Base-by-base conservation (phyloP, 2,113 vertebrate genomes). In the Phocoena phocoena region DNA sequence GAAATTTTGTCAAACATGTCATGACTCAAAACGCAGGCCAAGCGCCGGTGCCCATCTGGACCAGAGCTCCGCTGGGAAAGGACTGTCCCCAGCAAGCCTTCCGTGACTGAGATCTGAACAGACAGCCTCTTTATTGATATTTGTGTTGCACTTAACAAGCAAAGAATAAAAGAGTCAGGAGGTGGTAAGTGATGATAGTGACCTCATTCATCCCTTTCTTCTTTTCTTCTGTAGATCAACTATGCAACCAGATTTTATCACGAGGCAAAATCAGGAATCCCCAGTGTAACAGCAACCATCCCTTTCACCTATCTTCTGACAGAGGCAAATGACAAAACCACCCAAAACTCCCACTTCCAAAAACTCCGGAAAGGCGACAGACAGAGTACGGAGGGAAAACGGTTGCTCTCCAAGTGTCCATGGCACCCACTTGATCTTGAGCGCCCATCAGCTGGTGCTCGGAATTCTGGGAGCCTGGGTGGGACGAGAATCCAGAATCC, bases 101-200 rank as follows among this genome's bases (percentile, higher is more conserved):
- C 92, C 44, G 20, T 9, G 63, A 62, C n/a, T 15, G 50, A 74
- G 73, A 28, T 58, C 36, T 67, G 26, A 62, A 63, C 0, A 0
- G 15, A 41, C 71, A 60, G 76, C 44, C 95, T 95, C 96, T 93
- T 95, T 81, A 89, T 15, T 93, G 81, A 88, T 60, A 82, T 41
- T 68, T 88, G n/a, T 55, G 7, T 65, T 71, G 31, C 28, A 80
- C 26, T 93, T 77, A 84, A 96, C 62, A 62, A 94, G 67, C 88
- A 96, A 88, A 96, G 53, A 95, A 93, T 67, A 47, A 95, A 90
- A 87, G 90, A 87, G 74, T 58, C 25, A 8, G 41, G 58, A 90
- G 89, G 86, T 31, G 67, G 84, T 70, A 82, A 65, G 80, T 15
- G 26, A 89, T 55, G 77, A 58, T 53, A 44, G 26, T 13, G 63